phyloP scores from a whole-genome alignment of 2,888 invertebrate genomes.

The Beris morrisii region DNA sequence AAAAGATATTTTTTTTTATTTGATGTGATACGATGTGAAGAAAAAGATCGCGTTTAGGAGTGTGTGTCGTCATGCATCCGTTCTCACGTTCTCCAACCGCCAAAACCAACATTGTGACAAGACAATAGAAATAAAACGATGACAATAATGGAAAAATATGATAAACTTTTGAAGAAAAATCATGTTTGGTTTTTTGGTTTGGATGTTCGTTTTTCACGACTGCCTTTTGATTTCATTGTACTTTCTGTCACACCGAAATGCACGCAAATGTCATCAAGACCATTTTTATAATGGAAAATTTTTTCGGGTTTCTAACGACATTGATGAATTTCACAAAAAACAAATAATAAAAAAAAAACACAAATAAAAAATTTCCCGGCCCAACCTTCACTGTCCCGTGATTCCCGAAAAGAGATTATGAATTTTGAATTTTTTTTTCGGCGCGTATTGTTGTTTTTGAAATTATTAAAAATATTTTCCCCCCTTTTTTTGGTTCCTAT shows the following conservation, averaged over 20 bases:
- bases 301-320: neutral
- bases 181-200: conserved; percentile 11
- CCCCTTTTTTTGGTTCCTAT: neutral
- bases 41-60: conserved; percentile 11
- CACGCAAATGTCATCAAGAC: conserved; percentile 30
- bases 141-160: conserved; percentile 25
- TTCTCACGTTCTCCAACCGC: conserved; percentile 30
- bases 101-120: conserved; percentile 26
- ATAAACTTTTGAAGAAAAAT: conserved; percentile 27
- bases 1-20: too few species aligned
- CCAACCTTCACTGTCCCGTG: conserved; percentile 24
- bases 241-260: conserved; percentile 34
- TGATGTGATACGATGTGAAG: neutral
- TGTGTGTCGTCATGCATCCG: conserved; percentile 34
- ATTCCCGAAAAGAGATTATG: conserved; percentile 25
- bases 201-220: neutral
- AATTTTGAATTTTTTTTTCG: conserved; percentile 9
- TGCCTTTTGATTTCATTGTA: conserved; percentile 23
- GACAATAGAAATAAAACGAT: conserved; percentile 25
- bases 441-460: conserved; percentile 13
- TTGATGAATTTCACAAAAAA: conserved; percentile 17
- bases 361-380: conserved; percentile 8
- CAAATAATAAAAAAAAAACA: conserved; percentile 3
- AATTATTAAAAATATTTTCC: conserved; percentile 25
- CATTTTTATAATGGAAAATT: neutral